Base-by-base conservation (phyloP, 2,113 vertebrate genomes). In the Coptodon rendalli region DNA sequence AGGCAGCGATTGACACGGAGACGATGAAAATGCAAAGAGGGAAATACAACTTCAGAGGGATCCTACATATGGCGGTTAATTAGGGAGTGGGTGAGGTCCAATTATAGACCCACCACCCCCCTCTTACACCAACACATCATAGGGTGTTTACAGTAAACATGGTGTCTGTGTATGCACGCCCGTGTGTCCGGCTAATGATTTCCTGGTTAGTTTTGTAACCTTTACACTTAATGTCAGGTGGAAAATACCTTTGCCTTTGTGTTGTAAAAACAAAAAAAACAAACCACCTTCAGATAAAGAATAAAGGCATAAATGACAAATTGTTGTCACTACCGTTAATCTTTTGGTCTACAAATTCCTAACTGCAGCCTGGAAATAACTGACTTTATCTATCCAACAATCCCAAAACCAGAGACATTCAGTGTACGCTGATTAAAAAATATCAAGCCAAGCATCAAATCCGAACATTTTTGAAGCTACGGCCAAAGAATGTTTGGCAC, bases 41-140 rank as follows among this genome's bases (percentile, higher is more conserved):
- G 66, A 84, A 80, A 13, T 3, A 1, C 66, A 79, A 87, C 88
- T 89, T 91, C 59, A 85, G 80, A 87, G 24, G 78, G 63, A 29
- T 84, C 71, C 81, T 86, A 71, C 86, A 90, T 83, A 22, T 89
- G 88, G 87, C 1, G 5, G 59, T 63, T 94, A 91, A 94, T 91
- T 92, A 84, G 59, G 31, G 81, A 88, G 81, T 27, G 73, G 87
- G 22, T 52, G 83, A 76, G 43, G 40, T 83, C 57, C 66, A 87
- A 89, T 93, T 93, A 93, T 89, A 91, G 83, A 87, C 9, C 48
- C 59, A 29, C 76, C 86, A 87, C 79, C 82, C 80, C 81, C 85
- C 22, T 31, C 59, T 19, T 14, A 53, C 27, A 59, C 22, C 53
- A 85, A 82, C 63, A 81, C 22, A 34, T 43, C 19, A 81, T 4